phyloP scores from a whole-genome alignment of 2,113 vertebrate genomes.

The Delphinapterus leucas region DNA sequence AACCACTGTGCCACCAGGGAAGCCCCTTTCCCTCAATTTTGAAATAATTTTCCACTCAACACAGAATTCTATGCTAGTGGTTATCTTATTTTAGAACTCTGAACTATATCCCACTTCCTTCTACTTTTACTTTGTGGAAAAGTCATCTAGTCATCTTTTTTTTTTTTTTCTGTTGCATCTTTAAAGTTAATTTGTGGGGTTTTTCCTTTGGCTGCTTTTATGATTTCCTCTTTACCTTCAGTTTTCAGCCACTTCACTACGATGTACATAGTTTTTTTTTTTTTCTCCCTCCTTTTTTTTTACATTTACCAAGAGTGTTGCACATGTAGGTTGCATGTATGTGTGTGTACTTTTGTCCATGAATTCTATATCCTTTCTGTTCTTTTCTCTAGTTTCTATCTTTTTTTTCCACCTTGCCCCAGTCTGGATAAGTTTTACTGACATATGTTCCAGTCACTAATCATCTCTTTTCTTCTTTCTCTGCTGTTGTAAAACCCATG shows the following conservation, averaged over 20 bases:
- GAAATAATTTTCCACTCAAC: not conserved
- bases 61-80: not conserved
- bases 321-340: not conserved
- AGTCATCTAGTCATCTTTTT: not conserved
- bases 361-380: not conserved
- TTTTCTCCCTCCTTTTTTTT: fast-evolving
- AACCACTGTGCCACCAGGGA: too few species aligned
- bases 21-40: not conserved
- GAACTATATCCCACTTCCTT: not conserved
- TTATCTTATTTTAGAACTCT: not conserved
- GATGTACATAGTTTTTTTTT: not conserved
- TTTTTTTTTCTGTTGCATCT: not conserved
- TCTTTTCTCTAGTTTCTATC: not conserved
- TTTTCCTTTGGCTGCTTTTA: not conserved
- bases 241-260: not conserved
- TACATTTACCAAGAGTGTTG: not conserved
- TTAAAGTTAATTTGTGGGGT: not conserved
- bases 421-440: not conserved
- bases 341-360: not conserved
- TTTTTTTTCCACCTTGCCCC: not conserved
- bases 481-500: not conserved
- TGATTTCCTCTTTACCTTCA: not conserved
- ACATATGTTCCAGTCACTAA: not conserved
- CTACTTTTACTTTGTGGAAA: not conserved
- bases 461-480: not conserved